These are phyloP conservation scores for Antheraea assamensis DNA, from an alignment of 2,888 invertebrate genomes.

Conservation along the genomic window DNA sequence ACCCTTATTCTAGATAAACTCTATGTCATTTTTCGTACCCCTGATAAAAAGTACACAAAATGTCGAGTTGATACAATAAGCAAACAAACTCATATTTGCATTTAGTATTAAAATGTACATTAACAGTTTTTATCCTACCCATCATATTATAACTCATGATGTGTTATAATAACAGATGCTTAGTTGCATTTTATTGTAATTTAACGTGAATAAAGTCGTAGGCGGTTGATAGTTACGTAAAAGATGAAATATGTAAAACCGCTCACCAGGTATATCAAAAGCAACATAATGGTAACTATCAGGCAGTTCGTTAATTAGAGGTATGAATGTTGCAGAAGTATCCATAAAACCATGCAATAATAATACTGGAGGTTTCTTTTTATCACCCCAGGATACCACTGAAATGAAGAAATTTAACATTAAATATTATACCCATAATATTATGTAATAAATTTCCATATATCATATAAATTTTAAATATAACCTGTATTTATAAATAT, in stretches of 20 bases:
- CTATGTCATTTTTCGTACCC: too few species aligned
- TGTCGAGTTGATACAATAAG: too few species aligned
- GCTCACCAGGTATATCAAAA: constrained; percentile 74
- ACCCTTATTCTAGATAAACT: too few species aligned
- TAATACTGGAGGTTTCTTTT: constrained; percentile 66
- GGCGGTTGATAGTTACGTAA: too few species aligned
- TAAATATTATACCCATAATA: background rate
- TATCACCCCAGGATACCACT: constrained; percentile 82
- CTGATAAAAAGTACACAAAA: too few species aligned
- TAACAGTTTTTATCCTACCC: too few species aligned
- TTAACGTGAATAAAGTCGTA: too few species aligned
- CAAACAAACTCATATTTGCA: too few species aligned
- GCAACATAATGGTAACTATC: constrained; percentile 47
- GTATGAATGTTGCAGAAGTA: constrained; percentile 81
- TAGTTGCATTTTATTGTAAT: too few species aligned
- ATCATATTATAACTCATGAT: too few species aligned
- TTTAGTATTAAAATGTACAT: too few species aligned
- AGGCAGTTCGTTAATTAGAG: constrained; percentile 73
- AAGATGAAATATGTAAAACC: background rate
- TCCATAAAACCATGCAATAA: constrained; percentile 82
- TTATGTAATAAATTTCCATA: background rate
- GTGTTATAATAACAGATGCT: too few species aligned
- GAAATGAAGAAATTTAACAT: constrained; percentile 30
- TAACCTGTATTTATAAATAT: background rate
- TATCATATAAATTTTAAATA: background rate